Conservation (phyloP, 2,888 invertebrate genomes). For the Physocephala rufipes region DNA sequence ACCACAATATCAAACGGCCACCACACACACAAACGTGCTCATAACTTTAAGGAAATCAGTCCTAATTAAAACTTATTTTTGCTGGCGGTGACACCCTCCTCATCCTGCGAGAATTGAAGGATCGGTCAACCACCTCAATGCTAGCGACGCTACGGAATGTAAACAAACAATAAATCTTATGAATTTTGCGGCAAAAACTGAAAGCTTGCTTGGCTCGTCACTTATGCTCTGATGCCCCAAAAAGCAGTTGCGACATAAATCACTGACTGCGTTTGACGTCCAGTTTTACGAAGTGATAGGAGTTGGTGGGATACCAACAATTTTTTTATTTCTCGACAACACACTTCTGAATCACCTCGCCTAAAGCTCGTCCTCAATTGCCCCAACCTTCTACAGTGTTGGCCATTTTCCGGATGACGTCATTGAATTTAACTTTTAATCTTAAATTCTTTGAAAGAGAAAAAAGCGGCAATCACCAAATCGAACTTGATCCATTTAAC, state of each 20-base stretch:
- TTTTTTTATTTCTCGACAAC: background rate
- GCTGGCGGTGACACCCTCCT: too few relatives aligned
- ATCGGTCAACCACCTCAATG: slow-evolving; percentile 12
- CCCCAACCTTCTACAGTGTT: too few relatives aligned
- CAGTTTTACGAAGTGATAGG: background rate
- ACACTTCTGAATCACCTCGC: background rate
- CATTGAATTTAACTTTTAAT: background rate
- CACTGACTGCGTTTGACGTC: background rate
- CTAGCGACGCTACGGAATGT: background rate
- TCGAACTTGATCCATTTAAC: slow-evolving; percentile 8
- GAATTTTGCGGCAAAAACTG: background rate
- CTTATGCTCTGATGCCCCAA: slow-evolving; percentile 7
- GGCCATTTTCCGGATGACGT: background rate
- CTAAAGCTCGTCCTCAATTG: too few relatives aligned
- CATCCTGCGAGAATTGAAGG: too few relatives aligned
- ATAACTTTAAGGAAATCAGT: too few relatives aligned
- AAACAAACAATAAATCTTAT: slow-evolving; percentile 24
- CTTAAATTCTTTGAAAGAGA: background rate
- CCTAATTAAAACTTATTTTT: too few relatives aligned
- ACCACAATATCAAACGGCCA: too few relatives aligned
- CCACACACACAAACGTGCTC: too few relatives aligned
- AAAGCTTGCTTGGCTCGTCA: background rate
- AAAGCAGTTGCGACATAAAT: slow-evolving; percentile 9
- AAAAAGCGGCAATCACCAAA: background rate
- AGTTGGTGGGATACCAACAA: background rate